Conservation (phyloP, 2,797 vertebrate species). For the Natrix natrix region DNA sequence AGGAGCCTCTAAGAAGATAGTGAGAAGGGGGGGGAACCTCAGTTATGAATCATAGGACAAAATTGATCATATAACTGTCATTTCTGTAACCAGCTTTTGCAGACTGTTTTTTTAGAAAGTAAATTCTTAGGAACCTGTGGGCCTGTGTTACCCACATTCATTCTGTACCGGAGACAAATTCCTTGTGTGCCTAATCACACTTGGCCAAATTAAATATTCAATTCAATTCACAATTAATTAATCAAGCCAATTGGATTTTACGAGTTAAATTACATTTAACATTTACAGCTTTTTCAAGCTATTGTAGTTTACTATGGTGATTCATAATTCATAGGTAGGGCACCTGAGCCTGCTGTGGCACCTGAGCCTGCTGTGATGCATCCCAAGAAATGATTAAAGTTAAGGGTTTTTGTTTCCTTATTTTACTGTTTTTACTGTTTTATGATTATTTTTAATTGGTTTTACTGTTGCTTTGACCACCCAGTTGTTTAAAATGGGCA, state of each 20-base stretch:
- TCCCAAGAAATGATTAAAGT: background rate
- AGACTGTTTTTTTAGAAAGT: background rate
- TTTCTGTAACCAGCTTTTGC: background rate
- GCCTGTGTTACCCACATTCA: background rate
- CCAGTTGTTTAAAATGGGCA: background rate
- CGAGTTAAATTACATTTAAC: background rate
- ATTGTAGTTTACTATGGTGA: background rate
- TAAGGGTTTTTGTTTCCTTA: background rate
- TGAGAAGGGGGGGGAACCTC: background rate
- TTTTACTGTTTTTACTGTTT: background rate
- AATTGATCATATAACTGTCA: background rate
- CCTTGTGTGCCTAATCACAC: background rate
- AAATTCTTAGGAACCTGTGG: background rate
- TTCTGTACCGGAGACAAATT: background rate
- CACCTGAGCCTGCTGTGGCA: background rate
- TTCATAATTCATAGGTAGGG: background rate
- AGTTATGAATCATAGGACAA: background rate
- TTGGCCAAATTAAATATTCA: background rate
- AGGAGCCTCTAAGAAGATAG: background rate
- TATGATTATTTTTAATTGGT: background rate
- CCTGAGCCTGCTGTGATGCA: background rate
- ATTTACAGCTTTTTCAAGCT: background rate
- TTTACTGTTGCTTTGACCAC: background rate
- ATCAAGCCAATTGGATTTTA: too few species aligned
- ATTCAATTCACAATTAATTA: background rate